These are phyloP conservation scores for Idris sp. DNA, from an alignment of 1,140 invertebrate species.

Conservation along the genomic window DNA sequence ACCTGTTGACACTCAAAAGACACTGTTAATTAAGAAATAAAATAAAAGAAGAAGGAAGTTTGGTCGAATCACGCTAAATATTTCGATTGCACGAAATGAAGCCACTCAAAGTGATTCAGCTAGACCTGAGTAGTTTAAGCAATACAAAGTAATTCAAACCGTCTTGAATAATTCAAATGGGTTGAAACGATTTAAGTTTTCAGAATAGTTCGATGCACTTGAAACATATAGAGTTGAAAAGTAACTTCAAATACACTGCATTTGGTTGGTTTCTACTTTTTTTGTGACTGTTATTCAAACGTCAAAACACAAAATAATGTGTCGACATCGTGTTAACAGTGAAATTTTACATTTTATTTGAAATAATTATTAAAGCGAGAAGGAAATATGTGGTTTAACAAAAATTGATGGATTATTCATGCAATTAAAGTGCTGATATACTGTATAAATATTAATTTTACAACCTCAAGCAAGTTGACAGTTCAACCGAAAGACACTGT, in stretches of 20 bases:
- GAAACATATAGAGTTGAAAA: constrained; percentile 51
- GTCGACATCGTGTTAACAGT: no score
- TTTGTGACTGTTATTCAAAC: constrained; percentile 36
- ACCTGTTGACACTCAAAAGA: no score
- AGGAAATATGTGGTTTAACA: no score
- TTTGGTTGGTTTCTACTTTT: constrained; percentile 32
- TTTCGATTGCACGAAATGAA: constrained; percentile 26
- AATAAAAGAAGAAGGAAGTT: no score
- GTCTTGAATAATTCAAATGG: constrained; percentile 54
- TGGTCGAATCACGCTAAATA: constrained; percentile 31
- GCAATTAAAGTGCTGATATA: no score
- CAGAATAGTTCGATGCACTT: constrained; percentile 47
- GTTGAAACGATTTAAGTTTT: constrained; percentile 49
- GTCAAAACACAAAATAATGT: constrained; percentile 18
- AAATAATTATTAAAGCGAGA: no score
- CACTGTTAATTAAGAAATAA: no score
- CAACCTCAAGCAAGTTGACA: no score
- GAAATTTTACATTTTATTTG: no score
- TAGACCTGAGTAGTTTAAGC: constrained; percentile 34
- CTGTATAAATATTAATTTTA: no score
- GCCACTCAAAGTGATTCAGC: constrained; percentile 36
- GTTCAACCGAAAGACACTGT: constrained; percentile 17
- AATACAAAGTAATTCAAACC: constrained; percentile 53
- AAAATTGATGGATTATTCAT: no score
- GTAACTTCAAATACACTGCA: constrained; percentile 34